Evolutionary conservation across 1,140 invertebrate genomes (phyloP), one percentile per base, ranked within the genome.

Genomic region (Drosophila azteca): DNA sequence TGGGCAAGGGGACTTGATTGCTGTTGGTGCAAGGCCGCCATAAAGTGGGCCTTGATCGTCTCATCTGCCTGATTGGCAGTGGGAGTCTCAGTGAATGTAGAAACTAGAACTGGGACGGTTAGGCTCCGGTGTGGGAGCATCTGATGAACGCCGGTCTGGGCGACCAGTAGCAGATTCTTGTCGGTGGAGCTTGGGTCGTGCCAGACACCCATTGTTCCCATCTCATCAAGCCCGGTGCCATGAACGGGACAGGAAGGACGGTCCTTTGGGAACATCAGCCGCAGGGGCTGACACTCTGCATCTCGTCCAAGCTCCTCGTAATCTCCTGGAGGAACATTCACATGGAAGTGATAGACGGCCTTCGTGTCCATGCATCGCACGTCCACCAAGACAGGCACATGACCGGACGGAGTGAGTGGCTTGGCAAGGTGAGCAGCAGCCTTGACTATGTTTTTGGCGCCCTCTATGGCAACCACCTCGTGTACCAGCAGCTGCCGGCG

Each of bases 361-460:
- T 66, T 0, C 9, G 87, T 64, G 15, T 70, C 83, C 2, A 45
- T 5, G 13, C 75, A 55, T 6, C 79, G 79, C 43, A 87, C 44
- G 64, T 87, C 83, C 50, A 87, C 83, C 15, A 87, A 20, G 26
- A 87, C 65, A 0, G 84, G 76, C 29, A 87, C 31, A 41, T 82
- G 48, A 6, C 83, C 82, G 6, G 62, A 35, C 0, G 31, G 70
- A 0, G 49, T 68, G 13, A 66, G 46, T 4, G 69, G 79, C 35
- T 82, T 77, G 0, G 83, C 70, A 66, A 82, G 20, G 3, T 50
- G 31, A 6, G 55, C 35, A 5, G 83, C 75, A 59, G 59, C 8
- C 3, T 62, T 51, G 62, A 76, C 60, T 1, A 87, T 68, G 13
- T 75, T 72, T 48, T 54, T 57, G 46, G 82, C 83, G 44, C 75